A percentile compares a stretch with the other conserved stretches of the same genome.
Evolutionary conservation across 2,113 vertebrate species (phyloP).

Genomic region (Eulemur macaco): DNA sequence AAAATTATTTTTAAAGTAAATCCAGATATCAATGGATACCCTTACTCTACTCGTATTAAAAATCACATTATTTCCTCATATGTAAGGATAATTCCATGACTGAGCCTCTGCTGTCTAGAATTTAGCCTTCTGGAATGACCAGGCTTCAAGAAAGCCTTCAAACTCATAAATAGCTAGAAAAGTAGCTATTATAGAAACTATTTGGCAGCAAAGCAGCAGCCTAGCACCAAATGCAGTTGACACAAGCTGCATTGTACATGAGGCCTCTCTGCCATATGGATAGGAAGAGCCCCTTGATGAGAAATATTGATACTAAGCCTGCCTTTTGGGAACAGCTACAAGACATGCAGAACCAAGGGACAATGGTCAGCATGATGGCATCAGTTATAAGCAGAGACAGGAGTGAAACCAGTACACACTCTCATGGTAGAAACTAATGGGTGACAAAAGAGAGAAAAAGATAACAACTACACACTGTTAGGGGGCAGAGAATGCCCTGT

Average conservation of each 20-base stretch:
- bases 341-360: neutral
- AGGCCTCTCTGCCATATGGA: fast-evolving
- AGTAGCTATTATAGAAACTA: neutral
- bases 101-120: neutral
- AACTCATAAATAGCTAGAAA: neutral
- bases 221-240: neutral
- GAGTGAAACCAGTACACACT: neutral
- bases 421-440: neutral
- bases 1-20: neutral
- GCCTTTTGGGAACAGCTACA: neutral
- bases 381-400: neutral
- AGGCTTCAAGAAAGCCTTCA: neutral
- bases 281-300: neutral
- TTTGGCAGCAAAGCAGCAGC: neutral
- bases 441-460: neutral
- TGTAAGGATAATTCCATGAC: neutral
- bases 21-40: neutral
- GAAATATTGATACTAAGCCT: neutral
- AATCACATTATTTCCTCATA: neutral
- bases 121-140: neutral
- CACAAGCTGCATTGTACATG: neutral
- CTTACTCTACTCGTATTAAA: neutral
- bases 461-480: neutral
- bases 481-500: neutral
- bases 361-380: neutral